phyloP scores from a whole-genome alignment of 2,888 invertebrate species.

The Eretmocerus hayati region DNA sequence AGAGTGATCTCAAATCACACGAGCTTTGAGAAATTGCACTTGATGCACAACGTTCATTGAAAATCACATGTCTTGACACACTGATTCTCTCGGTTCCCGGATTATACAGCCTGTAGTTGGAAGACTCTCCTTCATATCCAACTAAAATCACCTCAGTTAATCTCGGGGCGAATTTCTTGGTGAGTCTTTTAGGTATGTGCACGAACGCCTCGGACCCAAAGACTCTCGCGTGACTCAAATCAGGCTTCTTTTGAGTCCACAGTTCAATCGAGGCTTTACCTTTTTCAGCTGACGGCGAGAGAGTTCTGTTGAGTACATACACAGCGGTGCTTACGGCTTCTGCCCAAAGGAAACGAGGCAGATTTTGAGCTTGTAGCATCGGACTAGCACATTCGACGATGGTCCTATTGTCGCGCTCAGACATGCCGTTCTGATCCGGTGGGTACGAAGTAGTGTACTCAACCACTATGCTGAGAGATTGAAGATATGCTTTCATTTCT shows the following conservation, averaged over 20 bases:
- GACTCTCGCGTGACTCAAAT: conserved; percentile 1
- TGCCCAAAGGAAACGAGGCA: conserved; percentile 21
- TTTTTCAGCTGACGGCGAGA: neutral
- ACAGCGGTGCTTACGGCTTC: conserved; percentile 26
- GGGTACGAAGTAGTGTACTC: conserved; percentile 18
- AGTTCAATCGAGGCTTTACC: conserved; percentile 13
- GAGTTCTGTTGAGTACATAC: conserved; percentile 10
- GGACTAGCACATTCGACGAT: conserved; percentile 20
- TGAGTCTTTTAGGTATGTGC: conserved; percentile 4
- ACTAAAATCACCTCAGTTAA: neutral
- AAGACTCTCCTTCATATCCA: neutral
- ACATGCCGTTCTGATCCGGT: conserved; percentile 20
- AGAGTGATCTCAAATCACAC: too few species aligned
- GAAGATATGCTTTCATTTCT: conserved; percentile 9
- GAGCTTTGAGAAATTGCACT: too few species aligned
- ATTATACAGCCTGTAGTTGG: neutral
- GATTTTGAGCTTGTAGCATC: conserved; percentile 18
- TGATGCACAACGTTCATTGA: neutral
- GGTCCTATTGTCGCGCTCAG: conserved; percentile 21
- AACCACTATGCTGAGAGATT: conserved; percentile 13
- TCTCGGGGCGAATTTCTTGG: conserved; percentile 4
- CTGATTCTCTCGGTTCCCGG: neutral
- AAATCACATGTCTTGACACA: neutral
- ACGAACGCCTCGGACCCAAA: conserved; percentile 12
- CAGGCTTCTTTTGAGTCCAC: conserved; percentile 11